These are phyloP conservation scores for Chironomus tepperi DNA, from an alignment of 1,140 invertebrate species.

Conservation along the genomic window DNA sequence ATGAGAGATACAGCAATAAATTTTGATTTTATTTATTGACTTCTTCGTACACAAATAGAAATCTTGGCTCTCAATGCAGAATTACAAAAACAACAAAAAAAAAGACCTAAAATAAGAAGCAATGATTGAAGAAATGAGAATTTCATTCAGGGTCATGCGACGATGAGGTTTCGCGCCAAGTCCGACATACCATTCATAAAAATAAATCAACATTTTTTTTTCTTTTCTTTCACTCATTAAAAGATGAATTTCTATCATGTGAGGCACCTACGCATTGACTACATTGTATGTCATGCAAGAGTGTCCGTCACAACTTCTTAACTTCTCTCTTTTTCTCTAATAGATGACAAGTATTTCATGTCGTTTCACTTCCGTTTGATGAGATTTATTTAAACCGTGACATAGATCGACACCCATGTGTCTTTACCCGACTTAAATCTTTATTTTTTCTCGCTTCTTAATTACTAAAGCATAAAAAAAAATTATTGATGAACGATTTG, in stretches of 20 bases:
- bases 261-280: background rate
- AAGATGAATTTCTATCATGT: background rate
- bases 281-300: background rate
- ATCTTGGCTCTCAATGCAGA: background rate
- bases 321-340: background rate
- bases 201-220: background rate
- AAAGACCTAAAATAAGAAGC: background rate
- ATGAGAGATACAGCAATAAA: too few species aligned
- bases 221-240: background rate
- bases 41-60: too few species aligned
- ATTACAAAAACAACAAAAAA: too few species aligned
- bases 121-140: background rate
- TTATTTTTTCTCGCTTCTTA: too few species aligned
- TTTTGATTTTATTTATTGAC: too few species aligned
- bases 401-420: background rate
- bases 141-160: constrained; percentile 1
- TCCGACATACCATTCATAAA: background rate
- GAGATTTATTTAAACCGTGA: background rate
- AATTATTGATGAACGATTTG: background rate
- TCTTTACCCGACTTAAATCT: too few species aligned
- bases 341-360: background rate
- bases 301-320: background rate
- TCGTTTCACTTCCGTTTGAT: background rate
- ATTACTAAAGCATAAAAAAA: too few species aligned
- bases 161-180: background rate